Evolutionary conservation across 23 tunicate genomes (phyloP), one percentile per base, ranked within the genome.

Genomic region (Clavelina lepadiformis): DNA sequence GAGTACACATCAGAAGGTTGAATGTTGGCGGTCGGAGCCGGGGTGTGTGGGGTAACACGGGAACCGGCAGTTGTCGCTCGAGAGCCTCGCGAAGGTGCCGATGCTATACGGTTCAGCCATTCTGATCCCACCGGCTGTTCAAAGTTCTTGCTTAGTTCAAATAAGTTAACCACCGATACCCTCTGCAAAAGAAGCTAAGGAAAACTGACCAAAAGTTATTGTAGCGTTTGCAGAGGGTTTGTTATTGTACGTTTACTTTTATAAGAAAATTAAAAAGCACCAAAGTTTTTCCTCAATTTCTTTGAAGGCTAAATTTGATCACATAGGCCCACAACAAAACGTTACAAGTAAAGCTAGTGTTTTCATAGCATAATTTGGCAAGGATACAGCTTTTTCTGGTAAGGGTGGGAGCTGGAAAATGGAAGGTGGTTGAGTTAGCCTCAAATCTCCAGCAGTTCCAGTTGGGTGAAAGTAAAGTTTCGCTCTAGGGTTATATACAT

Each of bases 351-450:
- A n/a, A n/a, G n/a, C n/a, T n/a, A n/a, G n/a, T n/a, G n/a, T n/a
- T n/a, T n/a, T n/a, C n/a, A n/a, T n/a, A n/a, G n/a, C n/a, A n/a
- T n/a, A n/a, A n/a, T n/a, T n/a, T n/a, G n/a, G n/a, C 67, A 72
- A 81, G 74, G 74, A 81, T 69, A 88, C 96, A 79, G 97, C 79
- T 63, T 63, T 81, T 30, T 89, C 97, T 4, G 84, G 97, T 11
- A 89, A 53, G 28, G 97, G 97, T 2, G 97, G 97, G 4, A 89
- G 71, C 35, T 89, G 97, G 33, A 89, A 89, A 6, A 89, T 81
- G 0, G 97, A 89, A 46, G 97, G 97, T 23, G 97, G 97, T 46
- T 89, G 97, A 19, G 97, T 77, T 26, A 89, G 69, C 25, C 97
- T 44, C 38, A 77, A 51, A 44, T 89, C 79, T 7, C 97, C 83